Evolutionary conservation across 2,113 vertebrate genomes (phyloP).

Genomic region (Zosterops lateralis): DNA sequence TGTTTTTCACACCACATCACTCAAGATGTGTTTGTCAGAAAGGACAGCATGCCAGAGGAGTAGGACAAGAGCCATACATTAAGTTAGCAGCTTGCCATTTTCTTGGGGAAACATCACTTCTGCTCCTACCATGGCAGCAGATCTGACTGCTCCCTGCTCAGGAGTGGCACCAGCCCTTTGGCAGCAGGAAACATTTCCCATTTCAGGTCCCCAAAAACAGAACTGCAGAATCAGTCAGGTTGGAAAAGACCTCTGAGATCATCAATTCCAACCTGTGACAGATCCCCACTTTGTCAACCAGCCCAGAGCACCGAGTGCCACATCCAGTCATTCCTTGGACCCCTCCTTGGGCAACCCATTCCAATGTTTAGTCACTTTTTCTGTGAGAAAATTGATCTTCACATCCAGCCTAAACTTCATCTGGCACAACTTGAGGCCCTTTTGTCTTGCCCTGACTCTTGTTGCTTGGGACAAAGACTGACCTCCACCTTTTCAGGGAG

Average conservation of each 20-base stretch:
- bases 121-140: accelerated
- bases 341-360: not conserved
- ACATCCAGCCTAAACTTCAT: not conserved
- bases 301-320: not conserved
- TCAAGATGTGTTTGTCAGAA: not conserved
- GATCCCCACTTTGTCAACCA: not conserved
- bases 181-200: accelerated
- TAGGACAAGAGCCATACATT: not conserved
- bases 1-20: not conserved
- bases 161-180: not conserved
- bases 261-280: not conserved
- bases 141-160: not conserved
- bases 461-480: no score
- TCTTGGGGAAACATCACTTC: not conserved
- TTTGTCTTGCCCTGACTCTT: not conserved
- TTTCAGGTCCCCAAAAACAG: not conserved
- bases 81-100: not conserved
- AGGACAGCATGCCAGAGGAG: not conserved
- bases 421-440: not conserved
- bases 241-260: not conserved
- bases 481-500: not conserved
- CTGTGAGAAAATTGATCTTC: not conserved
- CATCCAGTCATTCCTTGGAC: not conserved
- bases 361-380: not conserved
- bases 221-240: not conserved